phyloP scores from a whole-genome alignment of 2,113 vertebrate genomes.

The Malurus alboscapulatus region DNA sequence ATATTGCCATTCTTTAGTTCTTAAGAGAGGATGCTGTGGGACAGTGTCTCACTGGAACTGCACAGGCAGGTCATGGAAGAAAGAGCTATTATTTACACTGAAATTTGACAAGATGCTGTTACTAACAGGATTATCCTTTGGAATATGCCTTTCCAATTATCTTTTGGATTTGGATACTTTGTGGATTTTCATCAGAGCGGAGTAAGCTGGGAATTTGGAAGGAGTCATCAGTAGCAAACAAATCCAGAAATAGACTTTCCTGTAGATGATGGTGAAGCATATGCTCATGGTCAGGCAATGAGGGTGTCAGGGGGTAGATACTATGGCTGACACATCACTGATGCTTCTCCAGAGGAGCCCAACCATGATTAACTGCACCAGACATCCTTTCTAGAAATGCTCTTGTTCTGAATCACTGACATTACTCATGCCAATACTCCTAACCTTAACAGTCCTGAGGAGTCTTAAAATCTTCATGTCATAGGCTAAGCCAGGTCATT shows the following conservation, averaged over 20 bases:
- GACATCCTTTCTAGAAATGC: not conserved
- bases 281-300: not conserved
- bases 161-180: too few relatives aligned
- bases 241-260: not conserved
- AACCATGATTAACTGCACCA: not conserved
- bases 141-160: not conserved
- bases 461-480: not conserved
- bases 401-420: not conserved
- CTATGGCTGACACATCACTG: not conserved
- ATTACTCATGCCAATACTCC: not conserved
- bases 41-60: not conserved
- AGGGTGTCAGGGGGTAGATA: not conserved
- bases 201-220: not conserved
- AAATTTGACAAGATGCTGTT: not conserved
- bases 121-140: not conserved
- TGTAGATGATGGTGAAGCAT: not conserved
- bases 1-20: not conserved
- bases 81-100: not conserved
- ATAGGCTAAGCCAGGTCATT: not conserved
- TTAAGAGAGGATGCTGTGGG: not conserved
- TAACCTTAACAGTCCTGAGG: not conserved
- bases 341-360: not conserved
- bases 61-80: not conserved
- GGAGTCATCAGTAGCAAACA: not conserved
- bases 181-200: not conserved